Evolutionary conservation across 2,113 vertebrate genomes (phyloP), one percentile per base, ranked within the genome.

Genomic region (Uria aalge): DNA sequence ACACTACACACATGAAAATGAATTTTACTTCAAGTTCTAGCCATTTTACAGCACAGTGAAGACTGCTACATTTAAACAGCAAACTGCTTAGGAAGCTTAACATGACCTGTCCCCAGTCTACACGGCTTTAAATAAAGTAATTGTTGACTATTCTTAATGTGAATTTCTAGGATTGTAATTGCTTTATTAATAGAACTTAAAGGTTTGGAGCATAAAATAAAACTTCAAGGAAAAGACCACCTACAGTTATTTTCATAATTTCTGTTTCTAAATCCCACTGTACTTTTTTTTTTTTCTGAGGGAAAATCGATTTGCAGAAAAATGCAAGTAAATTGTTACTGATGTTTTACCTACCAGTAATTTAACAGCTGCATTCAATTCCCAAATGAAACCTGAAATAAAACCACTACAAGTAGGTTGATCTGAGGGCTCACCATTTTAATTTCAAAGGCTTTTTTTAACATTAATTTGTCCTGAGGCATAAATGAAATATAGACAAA

Each of bases 321-420:
- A 96, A 62, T 0, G 11, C 40, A 94, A 73, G 69, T 9, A 88
- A 67, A 45, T 78, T 72, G 29, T 60, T 68, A 90, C 24, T 91
- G 52, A 91, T 91, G 57, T 78, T 97, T 89, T 81, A 93, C 64
- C 47, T 78, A 75, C 43, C 13, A 92, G 83, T 72, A 91, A 71
- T 76, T 92, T 87, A 88, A 92, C 56, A 94, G 52, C 22, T 9
- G 26, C 56, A 50, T 87, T 48, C 52, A 89, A 78, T 64, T 87
- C 96, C 88, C 96, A 93, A 43, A 84, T 30, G 73, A 86, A 96
- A 86, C 56, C 56, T 45, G 79, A 93, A 96, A 88, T 93, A 96
- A 97, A 93, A 94, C 22, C 66, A 80, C 76, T 94, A 59, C 69
- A 94, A 95, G 73, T 94, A 94, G 93, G 94, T 96, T 95, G 96